Base-by-base conservation (phyloP, 2,113 vertebrate species). In the Speoplatyrhinus poulsoni region DNA sequence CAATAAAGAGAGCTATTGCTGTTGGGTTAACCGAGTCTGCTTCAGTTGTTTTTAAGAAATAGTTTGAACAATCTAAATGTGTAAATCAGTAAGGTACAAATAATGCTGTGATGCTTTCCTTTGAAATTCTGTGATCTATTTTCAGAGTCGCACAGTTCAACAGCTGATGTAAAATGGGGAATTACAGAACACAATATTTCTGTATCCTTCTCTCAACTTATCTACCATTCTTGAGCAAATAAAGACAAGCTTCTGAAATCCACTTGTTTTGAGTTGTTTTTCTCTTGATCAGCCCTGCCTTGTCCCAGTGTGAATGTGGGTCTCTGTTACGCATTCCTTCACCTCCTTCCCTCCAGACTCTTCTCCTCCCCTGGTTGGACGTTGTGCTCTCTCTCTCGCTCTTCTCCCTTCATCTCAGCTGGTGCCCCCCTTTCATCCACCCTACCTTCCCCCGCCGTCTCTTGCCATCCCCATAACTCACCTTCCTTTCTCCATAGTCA, bases 141-240 rank as follows among this genome's bases (percentile, higher is more conserved):
- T 58, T 70, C 26, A 13, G 70, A 72, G 54, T 83, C 83, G 76
- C 84, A 88, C 82, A 88, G 74, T 65, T 73, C 69, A 75, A 63
- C 58, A 48, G 66, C 76, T 65, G 68, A 72, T 72, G 69, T 73
- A 76, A 55, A 65, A 82, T 76, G 46, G 58, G 58, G 66, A 76
- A 55, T 47, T 70, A 65, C 46, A 62, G 41, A 72, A 84, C 72
- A 71, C 3, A 73, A 62, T 74, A 56, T 77, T 84, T 89, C 77
- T 82, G 81, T 85, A 75, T 77, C 75, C 16, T n/a, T 52, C 61
- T 84, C 62, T 76, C n/a, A 61, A 82, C 72, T 67, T 84, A 71
- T 85, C 63, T 83, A 86, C 77, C 64, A 67, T 89, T 85, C 87
- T 82, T 77, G 81, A 85, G 77, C 82, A 88, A 93, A 93, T 93